Conservation (phyloP, 2,113 vertebrate species). For the Microcebus jonahi region DNA sequence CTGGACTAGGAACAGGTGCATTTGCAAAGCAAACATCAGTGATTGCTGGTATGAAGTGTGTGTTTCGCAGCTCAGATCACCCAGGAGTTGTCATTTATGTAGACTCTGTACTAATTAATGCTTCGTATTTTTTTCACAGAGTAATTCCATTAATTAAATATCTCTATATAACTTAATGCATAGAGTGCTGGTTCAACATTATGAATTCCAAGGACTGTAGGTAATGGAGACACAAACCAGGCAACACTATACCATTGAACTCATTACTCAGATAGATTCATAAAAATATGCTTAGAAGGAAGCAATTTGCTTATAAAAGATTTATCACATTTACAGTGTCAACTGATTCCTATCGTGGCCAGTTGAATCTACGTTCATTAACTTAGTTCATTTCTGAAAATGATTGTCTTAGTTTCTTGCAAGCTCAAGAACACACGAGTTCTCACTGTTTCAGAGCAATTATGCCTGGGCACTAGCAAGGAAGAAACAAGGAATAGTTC, state of each 20-base stretch:
- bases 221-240: too few relatives aligned
- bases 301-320: not conserved
- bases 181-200: too few relatives aligned
- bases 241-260: not conserved
- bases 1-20: not conserved
- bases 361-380: not conserved
- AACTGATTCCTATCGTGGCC: not conserved
- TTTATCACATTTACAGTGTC: not conserved
- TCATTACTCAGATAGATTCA: not conserved
- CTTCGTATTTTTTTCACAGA: not conserved
- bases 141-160: not conserved
- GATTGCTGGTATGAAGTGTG: too few relatives aligned
- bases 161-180: not conserved
- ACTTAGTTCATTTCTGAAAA: not conserved
- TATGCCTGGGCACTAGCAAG: too few relatives aligned
- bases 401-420: not conserved
- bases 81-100: not conserved
- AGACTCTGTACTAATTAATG: not conserved
- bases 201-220: not conserved
- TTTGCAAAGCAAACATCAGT: not conserved
- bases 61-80: not conserved
- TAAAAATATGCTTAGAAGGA: not conserved
- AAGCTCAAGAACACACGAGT: not conserved
- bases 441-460: not conserved
- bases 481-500: too few relatives aligned